These are phyloP conservation scores for Taphrorychus bicolor DNA, from an alignment of 2,888 invertebrate species.

Conservation along the genomic window DNA sequence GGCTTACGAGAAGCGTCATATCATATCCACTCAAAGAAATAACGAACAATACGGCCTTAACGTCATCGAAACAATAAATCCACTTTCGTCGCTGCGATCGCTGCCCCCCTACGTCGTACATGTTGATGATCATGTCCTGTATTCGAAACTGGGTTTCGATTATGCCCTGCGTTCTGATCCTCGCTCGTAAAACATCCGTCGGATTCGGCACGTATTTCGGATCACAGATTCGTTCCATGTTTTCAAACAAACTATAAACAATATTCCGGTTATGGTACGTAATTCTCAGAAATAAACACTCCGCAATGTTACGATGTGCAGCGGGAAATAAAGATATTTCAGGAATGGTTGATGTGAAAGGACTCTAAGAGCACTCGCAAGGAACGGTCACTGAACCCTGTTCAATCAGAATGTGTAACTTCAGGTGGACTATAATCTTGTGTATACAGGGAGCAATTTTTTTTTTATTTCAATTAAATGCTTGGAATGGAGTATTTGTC, in stretches of 20 bases:
- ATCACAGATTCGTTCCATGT: slow-evolving; percentile 70
- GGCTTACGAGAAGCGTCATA: slow-evolving; percentile 66
- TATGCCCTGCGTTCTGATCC: slow-evolving; percentile 71
- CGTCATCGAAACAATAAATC: slow-evolving; percentile 74
- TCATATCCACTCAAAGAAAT: slow-evolving; percentile 72
- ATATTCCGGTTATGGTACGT: too few species aligned
- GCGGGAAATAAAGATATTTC: too few species aligned
- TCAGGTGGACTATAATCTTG: too few species aligned
- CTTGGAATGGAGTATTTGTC: too few species aligned
- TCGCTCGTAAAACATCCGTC: slow-evolving; percentile 68
- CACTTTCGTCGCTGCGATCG: slow-evolving; percentile 70
- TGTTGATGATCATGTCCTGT: slow-evolving; percentile 65
- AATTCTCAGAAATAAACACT: too few species aligned
- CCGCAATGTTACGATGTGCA: too few species aligned
- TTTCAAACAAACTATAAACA: slow-evolving; percentile 68
- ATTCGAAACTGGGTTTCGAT: slow-evolving; percentile 72
- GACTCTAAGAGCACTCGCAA: too few species aligned
- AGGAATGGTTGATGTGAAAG: too few species aligned
- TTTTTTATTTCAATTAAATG: too few species aligned
- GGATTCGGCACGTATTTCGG: slow-evolving; percentile 70
- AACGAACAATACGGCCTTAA: slow-evolving; percentile 69
- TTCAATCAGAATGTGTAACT: too few species aligned
- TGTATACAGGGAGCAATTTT: too few species aligned
- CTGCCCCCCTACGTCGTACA: slow-evolving; percentile 73
- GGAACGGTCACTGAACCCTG: too few species aligned